phyloP scores from a whole-genome alignment of 2,113 vertebrate genomes.

The Himantopus leucocephalus region DNA sequence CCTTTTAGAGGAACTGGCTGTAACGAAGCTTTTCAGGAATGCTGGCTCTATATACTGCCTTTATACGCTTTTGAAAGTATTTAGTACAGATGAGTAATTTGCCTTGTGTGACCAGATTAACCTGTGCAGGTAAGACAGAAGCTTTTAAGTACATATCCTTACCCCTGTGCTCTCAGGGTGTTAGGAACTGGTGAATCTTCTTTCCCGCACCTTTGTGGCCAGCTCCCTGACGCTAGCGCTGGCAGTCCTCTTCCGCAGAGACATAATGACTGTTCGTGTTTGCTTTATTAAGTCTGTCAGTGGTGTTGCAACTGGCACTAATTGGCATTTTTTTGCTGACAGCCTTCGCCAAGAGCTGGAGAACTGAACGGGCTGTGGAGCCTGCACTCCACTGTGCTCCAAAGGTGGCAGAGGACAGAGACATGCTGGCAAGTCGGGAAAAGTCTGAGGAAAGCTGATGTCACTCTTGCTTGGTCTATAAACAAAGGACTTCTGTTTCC shows the following conservation, averaged over 20 bases:
- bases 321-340: neutral
- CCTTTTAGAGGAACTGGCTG: neutral
- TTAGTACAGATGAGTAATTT: neutral
- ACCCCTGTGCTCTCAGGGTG: neutral
- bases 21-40: neutral
- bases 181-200: neutral
- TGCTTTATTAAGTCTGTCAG: neutral
- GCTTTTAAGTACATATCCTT: neutral
- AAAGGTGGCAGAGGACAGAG: neutral
- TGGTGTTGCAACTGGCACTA: neutral
- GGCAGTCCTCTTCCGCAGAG: neutral
- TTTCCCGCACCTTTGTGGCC: neutral
- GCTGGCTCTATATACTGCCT: neutral
- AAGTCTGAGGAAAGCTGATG: neutral
- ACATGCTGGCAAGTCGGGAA: neutral
- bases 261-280: neutral
- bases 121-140: neutral
- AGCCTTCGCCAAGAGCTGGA: neutral
- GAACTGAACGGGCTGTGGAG: neutral
- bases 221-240: neutral
- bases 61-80: neutral
- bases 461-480: neutral
- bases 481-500: slow-evolving; percentile 30
- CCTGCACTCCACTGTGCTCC: neutral
- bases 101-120: neutral